Conservation (phyloP, 1,140 invertebrate species). For the Anadara kagoshimensis region DNA sequence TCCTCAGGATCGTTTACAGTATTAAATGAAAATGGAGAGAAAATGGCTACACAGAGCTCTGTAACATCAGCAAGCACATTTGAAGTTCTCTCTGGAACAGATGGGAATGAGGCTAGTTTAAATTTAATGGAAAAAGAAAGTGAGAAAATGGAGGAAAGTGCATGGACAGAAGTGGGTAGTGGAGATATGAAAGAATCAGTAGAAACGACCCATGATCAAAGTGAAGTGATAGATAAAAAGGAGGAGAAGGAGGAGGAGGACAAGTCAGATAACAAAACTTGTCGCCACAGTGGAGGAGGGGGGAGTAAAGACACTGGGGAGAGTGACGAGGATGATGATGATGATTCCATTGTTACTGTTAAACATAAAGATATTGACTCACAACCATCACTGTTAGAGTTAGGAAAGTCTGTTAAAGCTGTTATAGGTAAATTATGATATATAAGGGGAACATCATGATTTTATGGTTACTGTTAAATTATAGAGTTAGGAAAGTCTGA, state of each 20-base stretch:
- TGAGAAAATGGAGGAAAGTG: conserved; percentile 34
- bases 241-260: conserved; percentile 32
- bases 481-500: too few relatives aligned
- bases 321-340: conserved; percentile 36
- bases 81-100: conserved; percentile 13
- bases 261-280: conserved; percentile 8
- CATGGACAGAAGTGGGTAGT: not conserved
- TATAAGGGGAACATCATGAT: too few relatives aligned
- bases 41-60: not conserved
- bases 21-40: conserved; percentile 49
- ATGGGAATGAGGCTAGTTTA: conserved; percentile 13
- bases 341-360: conserved; percentile 63
- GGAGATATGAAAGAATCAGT: not conserved
- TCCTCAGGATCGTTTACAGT: conserved; percentile 62
- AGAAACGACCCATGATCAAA: not conserved
- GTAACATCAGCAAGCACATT: conserved; percentile 16
- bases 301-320: conserved; percentile 24
- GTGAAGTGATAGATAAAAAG: not conserved
- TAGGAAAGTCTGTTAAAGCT: conserved; percentile 62
- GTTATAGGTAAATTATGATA: conserved; percentile 64
- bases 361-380: conserved; percentile 53
- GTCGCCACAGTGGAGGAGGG: not conserved
- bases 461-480: too few relatives aligned
- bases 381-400: conserved; percentile 54
- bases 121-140: conserved; percentile 21